Conservation (phyloP, 2,797 vertebrate genomes). For the Sebastes reedi region DNA sequence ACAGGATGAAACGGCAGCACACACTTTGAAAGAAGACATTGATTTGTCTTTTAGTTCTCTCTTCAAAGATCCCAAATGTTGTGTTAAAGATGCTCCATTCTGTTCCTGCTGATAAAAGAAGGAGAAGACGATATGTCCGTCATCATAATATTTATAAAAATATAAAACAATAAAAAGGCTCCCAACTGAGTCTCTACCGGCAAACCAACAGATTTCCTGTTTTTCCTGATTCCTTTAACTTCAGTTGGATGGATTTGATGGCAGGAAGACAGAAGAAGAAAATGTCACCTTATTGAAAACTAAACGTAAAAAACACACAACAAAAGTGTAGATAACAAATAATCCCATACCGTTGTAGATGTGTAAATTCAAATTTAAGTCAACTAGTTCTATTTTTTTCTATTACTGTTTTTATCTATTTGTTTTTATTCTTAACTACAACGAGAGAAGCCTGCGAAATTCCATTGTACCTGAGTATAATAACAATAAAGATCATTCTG, state of each 20-base stretch:
- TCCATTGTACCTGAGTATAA: no score
- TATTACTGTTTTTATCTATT: no score
- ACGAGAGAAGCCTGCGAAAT: no score
- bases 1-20: not conserved
- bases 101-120: not conserved
- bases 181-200: not conserved
- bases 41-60: not conserved
- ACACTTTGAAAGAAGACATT: not conserved
- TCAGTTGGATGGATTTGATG: not conserved
- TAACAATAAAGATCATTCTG: no score
- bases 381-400: no score
- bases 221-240: not conserved
- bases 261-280: not conserved
- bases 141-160: not conserved
- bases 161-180: not conserved
- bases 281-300: not conserved
- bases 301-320: not conserved
- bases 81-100: not conserved
- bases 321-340: not conserved
- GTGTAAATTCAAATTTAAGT: no score
- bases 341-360: not conserved
- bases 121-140: not conserved
- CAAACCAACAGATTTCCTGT: not conserved
- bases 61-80: constrained; percentile 27
- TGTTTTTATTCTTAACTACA: no score